Conservation (phyloP, 2,113 vertebrate genomes). For the Odocoileus hemionus region DNA sequence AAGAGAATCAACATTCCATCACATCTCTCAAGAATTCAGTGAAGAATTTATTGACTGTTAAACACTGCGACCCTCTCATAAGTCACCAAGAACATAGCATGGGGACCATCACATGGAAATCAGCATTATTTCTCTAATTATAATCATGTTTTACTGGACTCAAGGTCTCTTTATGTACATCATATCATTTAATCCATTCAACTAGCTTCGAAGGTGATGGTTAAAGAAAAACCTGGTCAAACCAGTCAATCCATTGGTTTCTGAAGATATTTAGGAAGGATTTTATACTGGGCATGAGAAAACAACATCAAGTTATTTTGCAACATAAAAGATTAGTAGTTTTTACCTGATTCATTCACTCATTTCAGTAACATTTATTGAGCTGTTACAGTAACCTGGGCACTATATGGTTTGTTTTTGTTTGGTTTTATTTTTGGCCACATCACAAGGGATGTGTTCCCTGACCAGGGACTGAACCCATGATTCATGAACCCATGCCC, state of each 20-base stretch:
- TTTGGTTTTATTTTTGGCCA: background rate
- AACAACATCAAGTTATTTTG: background rate
- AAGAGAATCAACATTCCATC: background rate
- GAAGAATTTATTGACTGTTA: background rate
- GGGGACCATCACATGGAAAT: background rate
- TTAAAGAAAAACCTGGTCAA: background rate
- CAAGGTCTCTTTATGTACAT: background rate
- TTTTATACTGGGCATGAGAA: background rate
- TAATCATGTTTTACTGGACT: background rate
- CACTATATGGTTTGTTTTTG: background rate
- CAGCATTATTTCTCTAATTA: background rate
- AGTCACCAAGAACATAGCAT: background rate
- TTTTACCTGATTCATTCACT: background rate
- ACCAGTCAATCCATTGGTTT: background rate
- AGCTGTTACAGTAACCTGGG: background rate
- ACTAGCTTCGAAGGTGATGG: background rate
- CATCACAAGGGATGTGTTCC: background rate
- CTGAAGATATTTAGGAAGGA: background rate
- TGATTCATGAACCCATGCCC: background rate
- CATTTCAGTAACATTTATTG: background rate
- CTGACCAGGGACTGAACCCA: background rate
- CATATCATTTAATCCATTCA: background rate
- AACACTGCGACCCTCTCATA: background rate
- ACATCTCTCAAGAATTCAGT: background rate
- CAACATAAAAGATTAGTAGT: background rate